Base-by-base conservation (phyloP, 2,113 vertebrate species). In the Tonatia bakeri region DNA sequence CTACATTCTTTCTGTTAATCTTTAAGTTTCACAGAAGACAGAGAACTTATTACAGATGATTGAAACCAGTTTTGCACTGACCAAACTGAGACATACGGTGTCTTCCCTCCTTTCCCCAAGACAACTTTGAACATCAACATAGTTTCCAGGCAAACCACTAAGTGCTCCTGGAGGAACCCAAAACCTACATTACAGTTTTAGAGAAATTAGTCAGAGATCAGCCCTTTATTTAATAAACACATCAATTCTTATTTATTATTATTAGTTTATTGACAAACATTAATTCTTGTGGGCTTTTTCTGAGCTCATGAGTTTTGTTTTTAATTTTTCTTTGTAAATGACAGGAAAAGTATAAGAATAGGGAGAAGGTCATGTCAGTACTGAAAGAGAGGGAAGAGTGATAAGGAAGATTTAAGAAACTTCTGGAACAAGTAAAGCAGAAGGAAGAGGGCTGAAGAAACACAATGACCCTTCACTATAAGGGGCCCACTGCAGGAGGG, bases 71-170 rank as follows among this genome's bases (percentile, higher is more conserved):
- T 94, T 92, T 95, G 40, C 26, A 19, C 33, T 81, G 40, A 73
- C 20, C 59, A 92, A 79, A 92, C 13, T 26, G 89, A 94, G 54
- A 82, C 38, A 43, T 31, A 16, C 10, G n/a, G 22, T n/a, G 6
- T 33, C 72, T 69, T 92, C 7, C 3, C 5, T 16, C 52, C 26
- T 38, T 9, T 61, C 13, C 72, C 13, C 0, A 47, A 31, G 65
- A 33, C 31, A 92, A 50, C 56, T 76, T 17, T 84, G 64, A 92
- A 19, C 26, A 65, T 87, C 38, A 67, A 36, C 79, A 47, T 50
- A 86, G 90, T 96, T 96, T 88, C 45, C 45, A 81, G 65, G 94
- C n/a, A 67, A 87, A 85, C 15, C 17, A 40, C 7, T 81, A 90
- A 72, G 24, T 93, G 43, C 38, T 83, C 75, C 45, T 87, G 47